These are phyloP conservation scores for Platalea minor DNA, from an alignment of 2,797 vertebrate genomes.

Conservation along the genomic window DNA sequence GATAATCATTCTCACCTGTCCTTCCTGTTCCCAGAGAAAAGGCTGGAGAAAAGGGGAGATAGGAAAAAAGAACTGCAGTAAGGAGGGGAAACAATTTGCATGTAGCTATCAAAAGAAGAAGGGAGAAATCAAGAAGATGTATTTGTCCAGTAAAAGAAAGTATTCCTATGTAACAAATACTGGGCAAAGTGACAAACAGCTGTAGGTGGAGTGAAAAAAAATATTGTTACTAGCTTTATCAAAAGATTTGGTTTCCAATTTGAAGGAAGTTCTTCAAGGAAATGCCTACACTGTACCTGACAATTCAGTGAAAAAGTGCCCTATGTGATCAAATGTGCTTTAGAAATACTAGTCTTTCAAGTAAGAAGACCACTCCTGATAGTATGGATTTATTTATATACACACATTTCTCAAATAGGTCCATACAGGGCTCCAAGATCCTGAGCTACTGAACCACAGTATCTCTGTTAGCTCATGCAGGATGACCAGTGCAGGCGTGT, in stretches of 20 bases:
- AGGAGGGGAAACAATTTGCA: neutral
- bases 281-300: neutral
- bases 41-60: neutral
- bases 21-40: neutral
- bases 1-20: neutral
- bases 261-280: neutral
- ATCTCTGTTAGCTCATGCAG: neutral
- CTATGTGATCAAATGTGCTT: fast-evolving
- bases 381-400: neutral
- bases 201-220: neutral
- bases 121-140: neutral
- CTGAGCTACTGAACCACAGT: neutral
- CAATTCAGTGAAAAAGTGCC: neutral
- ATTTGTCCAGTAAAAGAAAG: neutral
- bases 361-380: neutral
- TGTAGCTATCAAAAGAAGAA: neutral
- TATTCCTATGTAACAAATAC: neutral
- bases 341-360: neutral
- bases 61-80: neutral
- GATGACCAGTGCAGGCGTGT: fast-evolving
- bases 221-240: neutral
- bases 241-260: neutral
- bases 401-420: neutral
- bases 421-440: neutral
- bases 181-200: neutral